Base-by-base conservation (phyloP, 2,888 invertebrate genomes). In the Linyphia triangularis region DNA sequence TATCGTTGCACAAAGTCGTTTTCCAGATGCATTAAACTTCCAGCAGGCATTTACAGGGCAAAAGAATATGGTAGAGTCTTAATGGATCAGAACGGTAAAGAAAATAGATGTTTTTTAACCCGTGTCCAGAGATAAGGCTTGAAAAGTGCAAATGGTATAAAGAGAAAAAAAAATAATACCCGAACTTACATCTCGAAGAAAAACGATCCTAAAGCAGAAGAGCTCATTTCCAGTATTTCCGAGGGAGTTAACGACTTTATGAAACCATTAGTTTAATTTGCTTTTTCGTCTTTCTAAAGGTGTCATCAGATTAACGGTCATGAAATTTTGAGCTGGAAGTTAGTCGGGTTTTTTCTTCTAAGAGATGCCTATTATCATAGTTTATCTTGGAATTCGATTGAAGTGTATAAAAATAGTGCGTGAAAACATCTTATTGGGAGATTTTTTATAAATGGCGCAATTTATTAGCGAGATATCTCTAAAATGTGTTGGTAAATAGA, bases 71-170 rank as follows among this genome's bases (percentile, higher is more conserved):
- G 57, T 19, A 9, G 37, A 22, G 37, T 59, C 85, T 78, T 85
- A 85, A 85, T 85, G 85, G 85, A 85, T 85, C 69, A 78, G 77
- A 85, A 78, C 77, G 69, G 30, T 4, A 59, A 85, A 78, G 77
- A 77, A 70, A 85, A 85, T 69, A 77, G 75, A 69, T 85, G 85
- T 85, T 85, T 85, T 83, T 85, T 85, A 84, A 85, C 77, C 37
- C 61, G 37, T 77, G 51, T 61, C 22, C 57, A 7, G 75, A 61
- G 77, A 85, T 85, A 84, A 33, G 59, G 57, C 73, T 65, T 73
- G 63, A 83, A 83, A 83, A 61, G 61, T 72, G 40, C 40, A 30
- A 24, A 72, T 77, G 77, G 24, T n/a, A n/a, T n/a, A 37, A 24
- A 7, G 30, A 1, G 30, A 57, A 7, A 37, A 16, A 69, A 82